Evolutionary conservation across 2,797 vertebrate genomes (phyloP), one percentile per base, ranked within the genome.

Genomic region (Macropus fuliginosus): DNA sequence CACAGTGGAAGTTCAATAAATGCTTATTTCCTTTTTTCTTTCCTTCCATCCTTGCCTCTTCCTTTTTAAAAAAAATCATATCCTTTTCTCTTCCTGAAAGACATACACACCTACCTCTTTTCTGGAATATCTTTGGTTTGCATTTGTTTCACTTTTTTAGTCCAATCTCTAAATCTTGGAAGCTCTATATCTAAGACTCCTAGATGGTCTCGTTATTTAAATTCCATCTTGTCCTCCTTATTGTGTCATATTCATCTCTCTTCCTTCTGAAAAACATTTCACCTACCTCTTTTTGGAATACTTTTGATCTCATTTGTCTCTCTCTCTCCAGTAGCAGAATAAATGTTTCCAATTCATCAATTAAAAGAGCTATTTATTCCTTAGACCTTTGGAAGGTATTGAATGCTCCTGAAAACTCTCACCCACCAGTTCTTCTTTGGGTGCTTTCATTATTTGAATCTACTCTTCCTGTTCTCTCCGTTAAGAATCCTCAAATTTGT

Each of bases 71-170:
- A 91, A 31, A 81, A 50, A 90, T 94, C 50, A 11, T 92, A 91
- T 66, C 95, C 31, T 95, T 91, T 81, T 34, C 95, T 94, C 27
- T 55, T 46, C 91, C 62, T 96, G 62, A 91, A 92, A 93, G 91
- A 66, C 9, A 95, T 9, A 28, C 91, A 93, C 89, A 56, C 55
- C n/a, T 94, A 90, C 54, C 27, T 59, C 56, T 92, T 95, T 95
- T 93, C 91, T 57, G 56, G 94, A 94, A 92, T 55, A 93, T 91
- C 94, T 96, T 96, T 93, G n/a, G 34, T 93, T 81, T 95, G 66
- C 9, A 81, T 46, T 92, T 54, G 91, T 62, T 95, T 95, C 95
- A 87, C 27, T 96, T 13, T 95, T 91, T 81, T 94, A 92, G 66
- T 93, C 56, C 93, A 93, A 24, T 52, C 46, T 95, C 92, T 91